Evolutionary conservation across 2,113 vertebrate genomes (phyloP), one percentile per base, ranked within the genome.

Genomic region (Stigmatopora argus): DNA sequence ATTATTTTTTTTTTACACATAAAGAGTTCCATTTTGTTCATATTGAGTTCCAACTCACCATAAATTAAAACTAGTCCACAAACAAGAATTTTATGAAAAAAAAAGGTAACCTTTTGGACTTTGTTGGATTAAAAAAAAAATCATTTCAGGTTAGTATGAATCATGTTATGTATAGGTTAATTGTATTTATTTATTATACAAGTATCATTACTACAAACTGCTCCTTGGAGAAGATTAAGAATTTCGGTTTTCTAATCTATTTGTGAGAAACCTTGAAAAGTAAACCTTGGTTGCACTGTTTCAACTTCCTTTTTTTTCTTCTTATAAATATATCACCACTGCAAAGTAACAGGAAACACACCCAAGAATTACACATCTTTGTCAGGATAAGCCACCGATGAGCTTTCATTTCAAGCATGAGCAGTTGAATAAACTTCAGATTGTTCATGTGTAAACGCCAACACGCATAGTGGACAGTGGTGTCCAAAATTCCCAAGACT

Each of bases 331-430:
- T 51, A 31, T 65, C 26, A 46, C 59, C 18, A 14, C 35, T n/a
- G 21, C 18, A 35, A 35, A 71, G 69, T 48, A 85, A 86, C 78
- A 83, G 81, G 86, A 89, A 89, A 81, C 78, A 67, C 66, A 75
- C 66, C 59, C 78, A 65, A 65, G 4, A 51, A 64, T 62, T 74
- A 73, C 68, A 72, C 47, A 63, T 8, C 15, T 55, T 3, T 51
- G 35, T 45, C 35, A 12, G 60, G 21, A 35, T 57, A 17, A 15
- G 14, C 46, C 5, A 21, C 0, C 23, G 7, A 26, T 21, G 8
- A n/a, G 5, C 35, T 52, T 46, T 10, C 44, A 48, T 62, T 14
- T 58, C 23, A 8, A 21, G 12, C 11, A 8, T 61, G 6, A 45
- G 12, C 38, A 45, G 38, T 61, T 45, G 10, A 61, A 61, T 23